Base-by-base conservation (phyloP, 2,113 vertebrate species). In the Euleptes europaea region DNA sequence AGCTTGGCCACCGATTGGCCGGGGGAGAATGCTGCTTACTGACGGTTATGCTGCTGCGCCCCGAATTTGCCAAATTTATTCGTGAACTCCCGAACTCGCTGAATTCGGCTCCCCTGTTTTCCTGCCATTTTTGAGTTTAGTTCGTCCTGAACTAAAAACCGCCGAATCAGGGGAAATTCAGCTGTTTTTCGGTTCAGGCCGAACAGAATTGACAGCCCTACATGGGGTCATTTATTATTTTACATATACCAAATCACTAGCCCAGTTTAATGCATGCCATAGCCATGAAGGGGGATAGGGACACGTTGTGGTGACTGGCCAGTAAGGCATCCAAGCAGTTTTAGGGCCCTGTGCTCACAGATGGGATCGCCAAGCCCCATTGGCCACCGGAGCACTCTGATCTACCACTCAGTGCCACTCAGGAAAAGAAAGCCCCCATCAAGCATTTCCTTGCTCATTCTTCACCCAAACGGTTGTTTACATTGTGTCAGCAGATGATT, bases 261-360 rank as follows among this genome's bases (percentile, higher is more conserved):
- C 82, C 60, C 67, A 80, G 77, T 82, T 78, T 88, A 89, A 92
- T 88, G 73, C 69, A 85, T 87, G 90, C 88, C 69, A 84, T 69
- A 89, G 83, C 91, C 92, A 93, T 94, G 92, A 91, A 94, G 89
- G 83, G 83, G 80, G n/a, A 94, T 94, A 85, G 51, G 90, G 88
- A 91, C 84, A 93, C 87, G 89, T 92, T 90, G 80, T 73, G 84
- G 86, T 84, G 80, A 60, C 75, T 21, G 13, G 14, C 67, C 73
- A 80, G 66, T n/a, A 77, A 88, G 47, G 86, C 69, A 87, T 83
- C 87, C 66, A 80, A 91, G 82, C 2, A 0, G 82, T 90, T 80
- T 67, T 91, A 71, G 23, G 0, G 0, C 90, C 79, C 88, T 78
- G 80, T 92, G 89, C 84, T 90, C 88, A 89, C 87, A 94, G 90